Percentiles rank a stretch among this genome's conserved stretches.
phyloP scores from a whole-genome alignment of 2,888 invertebrate species.

The Dendrolimus houi region DNA sequence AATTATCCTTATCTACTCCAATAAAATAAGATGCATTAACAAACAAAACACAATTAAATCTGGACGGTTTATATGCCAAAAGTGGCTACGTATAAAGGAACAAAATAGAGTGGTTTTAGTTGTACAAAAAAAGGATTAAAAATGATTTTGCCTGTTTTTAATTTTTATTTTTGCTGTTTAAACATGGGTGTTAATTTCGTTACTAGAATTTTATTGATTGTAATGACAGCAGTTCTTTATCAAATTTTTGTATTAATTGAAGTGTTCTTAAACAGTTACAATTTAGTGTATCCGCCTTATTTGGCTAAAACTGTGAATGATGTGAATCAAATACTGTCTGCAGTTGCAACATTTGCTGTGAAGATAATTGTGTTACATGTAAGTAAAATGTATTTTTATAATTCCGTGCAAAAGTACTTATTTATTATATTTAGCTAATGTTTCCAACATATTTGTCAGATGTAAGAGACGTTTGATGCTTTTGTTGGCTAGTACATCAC shows the following conservation, averaged over 20 bases:
- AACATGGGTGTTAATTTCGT: constrained; percentile 38
- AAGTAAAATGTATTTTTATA: constrained; percentile 7
- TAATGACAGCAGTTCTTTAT: constrained; percentile 51
- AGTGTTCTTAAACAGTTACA: constrained; percentile 54
- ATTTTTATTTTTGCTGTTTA: constrained; percentile 34
- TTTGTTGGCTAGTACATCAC: too few species aligned
- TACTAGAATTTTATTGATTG: constrained; percentile 44
- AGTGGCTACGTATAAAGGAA: too few species aligned
- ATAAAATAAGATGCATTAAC: too few species aligned
- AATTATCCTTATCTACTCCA: too few species aligned
- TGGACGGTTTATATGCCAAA: too few species aligned
- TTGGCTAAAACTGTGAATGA: constrained; percentile 32
- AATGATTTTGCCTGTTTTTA: constrained; percentile 32
- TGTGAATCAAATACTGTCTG: constrained; percentile 18
- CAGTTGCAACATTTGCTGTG: constrained; percentile 20
- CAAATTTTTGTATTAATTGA: constrained; percentile 56
- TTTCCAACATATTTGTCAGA: too few species aligned
- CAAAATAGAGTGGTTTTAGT: too few species aligned
- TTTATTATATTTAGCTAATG: neutral
- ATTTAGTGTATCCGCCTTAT: constrained; percentile 50
- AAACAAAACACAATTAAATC: too few species aligned
- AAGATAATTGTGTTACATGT: constrained; percentile 40
- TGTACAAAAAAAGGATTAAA: constrained; percentile 5
- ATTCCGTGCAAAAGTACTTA: neutral
- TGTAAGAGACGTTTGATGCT: too few species aligned